These are phyloP conservation scores for Epinephelus moara DNA, from an alignment of 2,113 vertebrate species.

Conservation along the genomic window DNA sequence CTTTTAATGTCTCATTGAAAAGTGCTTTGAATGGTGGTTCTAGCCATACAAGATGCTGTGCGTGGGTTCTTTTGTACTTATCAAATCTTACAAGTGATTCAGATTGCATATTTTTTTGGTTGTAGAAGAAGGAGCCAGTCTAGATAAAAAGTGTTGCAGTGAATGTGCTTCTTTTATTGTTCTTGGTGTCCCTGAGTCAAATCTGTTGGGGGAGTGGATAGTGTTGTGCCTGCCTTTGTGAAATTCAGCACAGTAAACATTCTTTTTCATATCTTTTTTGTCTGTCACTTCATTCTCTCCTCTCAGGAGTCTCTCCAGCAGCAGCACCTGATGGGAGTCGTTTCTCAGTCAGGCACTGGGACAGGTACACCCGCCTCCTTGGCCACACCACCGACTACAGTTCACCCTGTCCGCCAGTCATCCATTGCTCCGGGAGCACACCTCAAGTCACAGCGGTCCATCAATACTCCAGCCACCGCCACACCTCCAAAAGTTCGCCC, in stretches of 20 bases:
- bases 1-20: not conserved
- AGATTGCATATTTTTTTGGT: not conserved
- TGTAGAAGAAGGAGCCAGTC: too few species aligned
- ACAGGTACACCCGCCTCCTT: conserved; percentile 84
- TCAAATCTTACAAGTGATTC: not conserved
- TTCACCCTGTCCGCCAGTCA: conserved; percentile 82
- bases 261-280: not conserved
- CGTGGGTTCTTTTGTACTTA: not conserved
- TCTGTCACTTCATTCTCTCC: not conserved
- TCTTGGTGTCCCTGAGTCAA: too few species aligned
- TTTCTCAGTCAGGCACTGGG: conserved; percentile 80
- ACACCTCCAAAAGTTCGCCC: conserved; percentile 90
- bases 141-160: too few species aligned
- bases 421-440: conserved; percentile 82
- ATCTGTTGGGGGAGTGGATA: too few species aligned
- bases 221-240: too few species aligned
- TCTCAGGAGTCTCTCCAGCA: conserved; percentile 85
- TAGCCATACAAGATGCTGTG: not conserved
- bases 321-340: conserved; percentile 84
- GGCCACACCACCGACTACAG: conserved; percentile 86
- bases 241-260: not conserved
- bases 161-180: too few species aligned
- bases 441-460: conserved; percentile 84
- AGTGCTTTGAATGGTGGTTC: not conserved
- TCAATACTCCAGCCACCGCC: conserved; percentile 81